A percentile compares a stretch with the other conserved stretches of the same genome.
Evolutionary conservation across 2,797 vertebrate species (phyloP).

Genomic region (Sciurus carolinensis): DNA sequence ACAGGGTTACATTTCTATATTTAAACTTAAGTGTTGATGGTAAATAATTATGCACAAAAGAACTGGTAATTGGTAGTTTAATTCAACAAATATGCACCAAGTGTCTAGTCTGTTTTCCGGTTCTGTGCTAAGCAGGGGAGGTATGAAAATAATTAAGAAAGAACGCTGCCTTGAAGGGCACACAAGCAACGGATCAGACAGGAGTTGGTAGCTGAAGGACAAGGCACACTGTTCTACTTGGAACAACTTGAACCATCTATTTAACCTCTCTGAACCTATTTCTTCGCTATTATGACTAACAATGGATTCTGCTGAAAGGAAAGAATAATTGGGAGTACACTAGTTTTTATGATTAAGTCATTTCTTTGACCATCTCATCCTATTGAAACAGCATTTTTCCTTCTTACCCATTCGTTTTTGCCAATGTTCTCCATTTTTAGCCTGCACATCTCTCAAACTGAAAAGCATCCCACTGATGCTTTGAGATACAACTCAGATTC

Average conservation of each 20-base stretch:
- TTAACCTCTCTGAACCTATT: conserved; percentile 28
- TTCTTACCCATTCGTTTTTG: background rate
- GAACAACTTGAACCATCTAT: background rate
- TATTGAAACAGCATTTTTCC: conserved; percentile 14
- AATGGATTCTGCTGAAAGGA: background rate
- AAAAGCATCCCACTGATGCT: background rate
- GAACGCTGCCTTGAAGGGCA: background rate
- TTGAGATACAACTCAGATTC: background rate
- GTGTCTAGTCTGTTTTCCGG: background rate
- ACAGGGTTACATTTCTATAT: background rate
- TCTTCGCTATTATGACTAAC: background rate
- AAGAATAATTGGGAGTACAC: conserved; percentile 17
- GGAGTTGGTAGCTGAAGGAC: background rate
- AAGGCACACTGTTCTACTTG: background rate
- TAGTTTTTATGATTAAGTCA: conserved; percentile 42
- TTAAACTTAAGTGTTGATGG: background rate
- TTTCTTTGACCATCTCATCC: background rate
- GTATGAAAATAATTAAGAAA: conserved; percentile 24
- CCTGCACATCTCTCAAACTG: background rate
- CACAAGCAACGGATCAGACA: background rate
- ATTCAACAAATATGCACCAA: background rate
- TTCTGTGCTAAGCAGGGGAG: background rate
- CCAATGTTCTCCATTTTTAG: background rate
- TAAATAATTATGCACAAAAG: background rate
- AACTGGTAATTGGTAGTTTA: background rate